Evolutionary conservation across 35 echinoderm and acorn worm species (phyloP).

Genomic region (Ophioderma brevispina): DNA sequence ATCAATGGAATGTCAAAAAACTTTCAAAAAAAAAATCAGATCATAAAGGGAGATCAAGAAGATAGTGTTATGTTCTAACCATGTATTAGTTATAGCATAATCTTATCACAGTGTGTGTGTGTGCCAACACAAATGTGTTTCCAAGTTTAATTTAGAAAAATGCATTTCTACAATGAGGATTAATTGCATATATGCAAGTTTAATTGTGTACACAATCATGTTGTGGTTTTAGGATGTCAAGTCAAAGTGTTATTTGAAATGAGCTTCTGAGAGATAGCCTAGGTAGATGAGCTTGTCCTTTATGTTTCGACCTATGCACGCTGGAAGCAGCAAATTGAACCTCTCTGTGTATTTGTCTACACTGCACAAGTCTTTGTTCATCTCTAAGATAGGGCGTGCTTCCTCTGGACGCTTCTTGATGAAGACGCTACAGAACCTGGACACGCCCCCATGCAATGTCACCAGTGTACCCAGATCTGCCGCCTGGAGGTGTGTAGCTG

Average conservation of each 20-base stretch:
- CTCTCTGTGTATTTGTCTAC: not conserved
- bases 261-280: not conserved
- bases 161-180: no score
- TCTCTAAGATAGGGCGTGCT: not conserved
- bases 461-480: not conserved
- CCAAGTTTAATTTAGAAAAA: no score
- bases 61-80: no score
- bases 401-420: not conserved
- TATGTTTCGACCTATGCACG: not conserved
- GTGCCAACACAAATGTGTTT: no score
- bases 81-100: no score
- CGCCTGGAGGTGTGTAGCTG: not conserved
- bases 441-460: not conserved
- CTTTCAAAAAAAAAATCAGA: no score
- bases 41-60: no score
- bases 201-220: no score
- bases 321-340: slow-evolving; percentile 1
- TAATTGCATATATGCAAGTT: no score
- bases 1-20: no score
- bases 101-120: no score
- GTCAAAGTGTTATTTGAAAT: not conserved
- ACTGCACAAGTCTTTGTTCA: slow-evolving; percentile 7
- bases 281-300: not conserved
- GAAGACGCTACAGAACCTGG: not conserved
- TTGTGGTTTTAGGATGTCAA: no score